Conservation (phyloP, 2,797 vertebrate species). For the Lepilemur septentrionalis region DNA sequence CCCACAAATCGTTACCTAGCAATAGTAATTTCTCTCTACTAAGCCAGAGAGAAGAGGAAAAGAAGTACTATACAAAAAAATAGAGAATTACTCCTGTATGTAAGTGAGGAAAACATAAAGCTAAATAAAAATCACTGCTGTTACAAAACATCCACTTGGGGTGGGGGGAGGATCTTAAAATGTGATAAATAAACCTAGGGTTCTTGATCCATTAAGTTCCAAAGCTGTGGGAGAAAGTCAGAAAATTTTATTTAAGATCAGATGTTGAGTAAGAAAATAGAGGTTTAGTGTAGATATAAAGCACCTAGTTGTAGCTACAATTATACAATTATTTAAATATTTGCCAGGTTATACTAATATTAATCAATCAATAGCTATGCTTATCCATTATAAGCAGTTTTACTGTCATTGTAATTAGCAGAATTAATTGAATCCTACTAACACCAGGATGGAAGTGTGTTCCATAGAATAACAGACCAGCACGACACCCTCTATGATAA, state of each 20-base stretch:
- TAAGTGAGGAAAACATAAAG: not conserved
- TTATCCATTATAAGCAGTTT: not conserved
- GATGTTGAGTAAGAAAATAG: slow-evolving; percentile 33
- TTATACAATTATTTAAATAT: not conserved
- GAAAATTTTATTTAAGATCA: not conserved
- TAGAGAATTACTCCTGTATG: not conserved
- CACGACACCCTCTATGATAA: not conserved
- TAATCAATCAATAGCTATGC: not conserved
- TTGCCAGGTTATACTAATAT: not conserved
- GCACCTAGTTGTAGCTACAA: not conserved
- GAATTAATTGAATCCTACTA: not conserved
- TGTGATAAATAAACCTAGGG: not conserved
- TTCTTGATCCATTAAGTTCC: not conserved
- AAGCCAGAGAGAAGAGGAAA: not conserved
- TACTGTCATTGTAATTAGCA: not conserved
- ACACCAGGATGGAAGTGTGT: not conserved
- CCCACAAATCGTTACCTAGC: not conserved
- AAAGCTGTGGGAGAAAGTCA: not conserved
- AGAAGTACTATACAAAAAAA: not conserved
- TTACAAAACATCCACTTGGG: not conserved
- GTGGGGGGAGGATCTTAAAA: not conserved
- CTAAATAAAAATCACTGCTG: not conserved
- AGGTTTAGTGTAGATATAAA: not conserved
- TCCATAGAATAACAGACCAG: not conserved
- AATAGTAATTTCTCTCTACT: not conserved